Evolutionary conservation across 2,113 vertebrate species (phyloP), one percentile per base, ranked within the genome.

Genomic region (Ptychochromis oligacanthus): DNA sequence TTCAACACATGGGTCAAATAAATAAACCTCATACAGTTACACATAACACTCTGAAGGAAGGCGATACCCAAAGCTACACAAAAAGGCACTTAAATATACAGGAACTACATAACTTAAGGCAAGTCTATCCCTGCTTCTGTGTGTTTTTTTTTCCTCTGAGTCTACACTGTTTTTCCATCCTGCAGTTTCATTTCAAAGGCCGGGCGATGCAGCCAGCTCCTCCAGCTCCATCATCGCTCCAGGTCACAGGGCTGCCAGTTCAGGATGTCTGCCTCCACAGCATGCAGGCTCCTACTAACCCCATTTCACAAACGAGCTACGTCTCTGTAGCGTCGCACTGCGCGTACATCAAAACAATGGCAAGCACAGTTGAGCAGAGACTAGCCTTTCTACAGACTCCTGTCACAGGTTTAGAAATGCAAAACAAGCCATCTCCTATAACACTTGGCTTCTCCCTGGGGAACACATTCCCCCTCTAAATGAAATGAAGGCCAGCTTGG

Each of bases 211-310:
- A 88, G 91, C 87, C 93, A 91, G 94, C 92, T 92, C 85, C 77
- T 88, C 34, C 82, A 46, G 72, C 93, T 95, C 95, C 88, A 88
- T 95, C 94, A 93, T 91, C 93, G 86, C 94, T 90, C 85, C 87
- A 87, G 81, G 91, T 93, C 94, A 93, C 79, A 61, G 90, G 86
- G 80, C 93, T 79, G 72, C 80, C 89, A 62, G 85, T 91, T 93
- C 90, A 93, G 92, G 92, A 92, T 84, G 89, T 92, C 92, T 89
- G 85, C 88, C 87, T 91, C 85, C 80, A 75, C 83, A 89, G 80
- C 77, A 78, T 18, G 65, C 82, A 64, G 59, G 26, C 84, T 82
- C 57, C 75, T 31, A 74, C 84, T 80, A 80, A 88, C 89, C 82
- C 75, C 5, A 1, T 89, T 89, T 82, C 61, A 77, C 75, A 88